Base-by-base conservation (phyloP, 2,797 vertebrate species). In the Loris lydekkerianus region DNA sequence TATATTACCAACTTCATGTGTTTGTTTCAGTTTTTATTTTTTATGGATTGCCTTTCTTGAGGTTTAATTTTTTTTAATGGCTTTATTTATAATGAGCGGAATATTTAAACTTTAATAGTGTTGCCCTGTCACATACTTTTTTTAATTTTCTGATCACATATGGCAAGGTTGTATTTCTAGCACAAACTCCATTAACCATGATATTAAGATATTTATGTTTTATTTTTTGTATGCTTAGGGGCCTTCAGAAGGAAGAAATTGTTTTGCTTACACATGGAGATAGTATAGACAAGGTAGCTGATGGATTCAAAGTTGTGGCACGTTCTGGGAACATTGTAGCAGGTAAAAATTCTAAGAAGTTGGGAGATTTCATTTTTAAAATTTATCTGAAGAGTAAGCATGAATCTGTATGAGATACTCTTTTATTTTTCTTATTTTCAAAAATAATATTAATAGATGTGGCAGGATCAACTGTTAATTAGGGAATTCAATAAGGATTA, bases 251-350 rank as follows among this genome's bases (percentile, higher is more conserved):
- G 98, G 99, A 99, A 97, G 99, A 99, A 95, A 98, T 99, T 84
- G 99, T 99, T 93, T 98, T 99, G 92, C 98, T 99, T 96, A 99
- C 99, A 60, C 99, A 99, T 0, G 99, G 99, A 92, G 99, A 99
- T 88, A 99, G 99, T 2, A 99, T 99, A 95, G 99, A 99, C 98
- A 99, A 99, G 98, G 99, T 99, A 75, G 99, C 99, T 49, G 99
- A 99, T 96, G 99, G 99, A 83, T 99, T 99, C 98, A 99, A 99
- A 98, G 99, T 99, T 94, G 99, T 99, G 97, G 99, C 99, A 17
- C 99, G 99, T 93, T 99, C 99, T 96, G 99, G 99, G 94, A 99
- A 99, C 98, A 99, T 99, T 72, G 98, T 99, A 97, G 99, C 99
- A 97, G 99, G 99, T 99, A 97, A 98, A 96, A 89, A 34, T 97